phyloP scores from a whole-genome alignment of 2,888 invertebrate genomes.

The Dugesia japonica region DNA sequence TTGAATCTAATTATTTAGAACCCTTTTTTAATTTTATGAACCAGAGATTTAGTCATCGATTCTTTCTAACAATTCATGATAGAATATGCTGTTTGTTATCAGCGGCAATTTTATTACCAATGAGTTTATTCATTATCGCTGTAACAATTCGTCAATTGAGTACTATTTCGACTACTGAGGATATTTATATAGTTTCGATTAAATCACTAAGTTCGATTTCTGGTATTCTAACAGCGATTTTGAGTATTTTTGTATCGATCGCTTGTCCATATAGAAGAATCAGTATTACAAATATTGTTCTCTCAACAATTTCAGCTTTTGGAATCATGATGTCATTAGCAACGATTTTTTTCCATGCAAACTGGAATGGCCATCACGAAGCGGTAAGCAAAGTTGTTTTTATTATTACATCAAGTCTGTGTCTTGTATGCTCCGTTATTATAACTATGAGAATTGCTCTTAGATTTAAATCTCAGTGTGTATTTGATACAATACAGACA shows the following conservation, averaged over 20 bases:
- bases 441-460: constrained; percentile 22
- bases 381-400: constrained; percentile 9
- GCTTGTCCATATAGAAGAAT: constrained; percentile 6
- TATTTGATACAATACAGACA: background rate
- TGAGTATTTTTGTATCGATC: constrained; percentile 12
- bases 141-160: constrained; percentile 22
- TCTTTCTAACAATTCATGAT: constrained; percentile 25
- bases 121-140: constrained; percentile 17
- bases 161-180: background rate
- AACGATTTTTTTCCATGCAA: constrained; percentile 20
- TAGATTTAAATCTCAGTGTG: background rate
- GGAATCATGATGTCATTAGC: constrained; percentile 22
- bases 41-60: background rate
- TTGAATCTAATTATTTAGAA: too few relatives aligned
- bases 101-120: constrained; percentile 7
- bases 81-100: constrained; percentile 15
- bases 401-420: constrained; percentile 7
- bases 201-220: background rate
- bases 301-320: constrained; percentile 22
- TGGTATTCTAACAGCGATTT: constrained; percentile 22
- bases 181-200: constrained; percentile 20
- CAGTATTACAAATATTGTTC: constrained; percentile 23
- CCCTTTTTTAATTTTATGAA: too few relatives aligned
- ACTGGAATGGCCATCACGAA: constrained; percentile 28
- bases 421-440: background rate